phyloP scores from a whole-genome alignment of 1,140 invertebrate species.

The Orussus abietinus region DNA sequence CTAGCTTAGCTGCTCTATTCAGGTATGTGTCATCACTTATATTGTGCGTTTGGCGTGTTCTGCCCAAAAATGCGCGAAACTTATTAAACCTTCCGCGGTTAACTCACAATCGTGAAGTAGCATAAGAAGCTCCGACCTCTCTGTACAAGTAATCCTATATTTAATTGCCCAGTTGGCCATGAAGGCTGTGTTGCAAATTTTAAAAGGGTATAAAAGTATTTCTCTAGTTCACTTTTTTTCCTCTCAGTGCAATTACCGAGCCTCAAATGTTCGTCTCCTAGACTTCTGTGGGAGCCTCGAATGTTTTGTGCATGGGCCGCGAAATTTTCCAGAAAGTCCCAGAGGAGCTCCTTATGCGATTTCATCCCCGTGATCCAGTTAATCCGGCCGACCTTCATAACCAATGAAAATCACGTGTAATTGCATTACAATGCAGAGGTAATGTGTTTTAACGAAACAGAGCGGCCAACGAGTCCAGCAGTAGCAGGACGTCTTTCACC shows the following conservation, averaged over 20 bases:
- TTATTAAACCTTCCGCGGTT: constrained; percentile 4
- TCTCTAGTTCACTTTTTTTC: too few species aligned
- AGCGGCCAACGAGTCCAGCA: constrained; percentile 42
- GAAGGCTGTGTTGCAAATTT: neutral
- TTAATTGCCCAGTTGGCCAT: constrained; percentile 34
- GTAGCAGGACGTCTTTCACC: constrained; percentile 39
- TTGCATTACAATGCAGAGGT: neutral
- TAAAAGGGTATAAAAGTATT: too few species aligned
- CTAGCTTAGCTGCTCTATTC: constrained; percentile 52
- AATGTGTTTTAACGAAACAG: constrained; percentile 25
- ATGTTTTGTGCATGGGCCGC: neutral
- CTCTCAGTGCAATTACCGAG: too few species aligned
- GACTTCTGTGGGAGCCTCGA: too few species aligned
- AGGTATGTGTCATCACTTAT: constrained; percentile 35
- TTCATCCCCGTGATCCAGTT: constrained; percentile 1
- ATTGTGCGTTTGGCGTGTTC: constrained; percentile 5
- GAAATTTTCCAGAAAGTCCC: neutral
- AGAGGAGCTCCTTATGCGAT: neutral
- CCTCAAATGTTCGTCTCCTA: too few species aligned
- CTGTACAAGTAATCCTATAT: too few species aligned
- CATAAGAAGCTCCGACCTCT: too few species aligned
- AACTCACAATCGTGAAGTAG: constrained; percentile 1
- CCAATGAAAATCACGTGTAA: neutral
- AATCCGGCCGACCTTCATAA: neutral
- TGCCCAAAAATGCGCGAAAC: constrained; percentile 5